Conservation (phyloP, 2,888 invertebrate species). For the Mythimna vitellina region DNA sequence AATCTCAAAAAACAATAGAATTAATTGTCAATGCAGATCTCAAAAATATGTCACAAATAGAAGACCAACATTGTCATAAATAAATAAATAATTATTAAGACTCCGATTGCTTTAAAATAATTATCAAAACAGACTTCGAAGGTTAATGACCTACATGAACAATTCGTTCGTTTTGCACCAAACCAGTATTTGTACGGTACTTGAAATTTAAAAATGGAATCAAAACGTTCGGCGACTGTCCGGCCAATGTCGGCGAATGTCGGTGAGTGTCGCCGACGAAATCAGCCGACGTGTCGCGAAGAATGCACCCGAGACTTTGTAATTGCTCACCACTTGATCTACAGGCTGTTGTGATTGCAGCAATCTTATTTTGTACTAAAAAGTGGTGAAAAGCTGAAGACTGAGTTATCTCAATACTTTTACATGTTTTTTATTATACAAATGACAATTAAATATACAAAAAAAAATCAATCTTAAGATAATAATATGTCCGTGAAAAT, state of each 20-base stretch:
- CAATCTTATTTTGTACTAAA: not conserved
- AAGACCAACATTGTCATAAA: conserved; percentile 9
- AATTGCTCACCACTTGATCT: conserved; percentile 76
- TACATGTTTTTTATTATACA: too few species aligned
- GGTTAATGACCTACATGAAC: conserved; percentile 65
- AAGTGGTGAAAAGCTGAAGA: not conserved
- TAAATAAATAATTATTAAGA: conserved; percentile 9
- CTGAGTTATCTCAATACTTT: too few species aligned
- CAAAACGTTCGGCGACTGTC: conserved; percentile 56
- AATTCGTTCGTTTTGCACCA: conserved; percentile 53
- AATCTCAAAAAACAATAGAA: too few species aligned
- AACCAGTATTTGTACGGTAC: conserved; percentile 67
- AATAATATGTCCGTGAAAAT: not conserved
- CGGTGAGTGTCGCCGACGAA: conserved; percentile 63
- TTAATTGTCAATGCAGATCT: too few species aligned
- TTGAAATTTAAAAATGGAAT: conserved; percentile 68
- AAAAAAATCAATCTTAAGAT: not conserved
- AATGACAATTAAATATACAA: not conserved
- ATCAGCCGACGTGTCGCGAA: conserved; percentile 81
- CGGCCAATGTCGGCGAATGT: conserved; percentile 46
- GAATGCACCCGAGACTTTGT: conserved; percentile 81
- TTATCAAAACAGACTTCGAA: conserved; percentile 49
- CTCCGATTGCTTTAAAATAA: conserved; percentile 19
- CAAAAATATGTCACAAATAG: conserved; percentile 5
- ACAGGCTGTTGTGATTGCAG: conserved; percentile 64